phyloP scores from a whole-genome alignment of 2,888 invertebrate genomes.

The Rotaria macrura region DNA sequence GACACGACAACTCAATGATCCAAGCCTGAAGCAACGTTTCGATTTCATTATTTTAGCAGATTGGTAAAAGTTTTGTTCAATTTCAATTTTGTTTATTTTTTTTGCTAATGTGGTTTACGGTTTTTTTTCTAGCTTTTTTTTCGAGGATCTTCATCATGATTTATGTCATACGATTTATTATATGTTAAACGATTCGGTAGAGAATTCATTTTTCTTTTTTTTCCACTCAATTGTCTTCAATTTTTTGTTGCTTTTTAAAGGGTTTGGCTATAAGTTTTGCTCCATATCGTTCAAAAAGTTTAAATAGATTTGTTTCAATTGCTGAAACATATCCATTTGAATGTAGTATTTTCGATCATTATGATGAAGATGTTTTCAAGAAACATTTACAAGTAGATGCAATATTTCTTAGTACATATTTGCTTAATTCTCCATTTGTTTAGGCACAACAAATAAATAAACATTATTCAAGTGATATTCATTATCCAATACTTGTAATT shows the following conservation, averaged over 20 bases:
- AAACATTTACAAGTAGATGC: constrained; percentile 40
- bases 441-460: background rate
- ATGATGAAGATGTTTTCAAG: constrained; percentile 40
- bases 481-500: background rate
- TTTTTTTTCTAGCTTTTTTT: constrained; percentile 57
- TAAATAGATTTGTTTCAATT: constrained; percentile 60
- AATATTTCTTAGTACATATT: background rate
- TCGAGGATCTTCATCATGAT: constrained; percentile 62
- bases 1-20: constrained; percentile 40
- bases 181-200: constrained; percentile 53
- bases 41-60: constrained; percentile 68
- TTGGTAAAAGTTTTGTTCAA: constrained; percentile 49
- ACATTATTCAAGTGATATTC: background rate
- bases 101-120: too few relatives aligned
- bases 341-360: constrained; percentile 46
- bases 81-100: too few relatives aligned
- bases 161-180: constrained; percentile 62
- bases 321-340: constrained; percentile 53
- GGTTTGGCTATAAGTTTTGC: constrained; percentile 55
- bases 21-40: constrained; percentile 53
- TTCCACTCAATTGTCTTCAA: too few relatives aligned
- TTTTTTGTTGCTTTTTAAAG: too few relatives aligned
- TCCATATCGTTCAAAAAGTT: constrained; percentile 63
- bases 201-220: background rate
- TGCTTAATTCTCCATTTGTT: background rate